phyloP scores from a whole-genome alignment of 2,888 invertebrate species.

The Amaurobius ferox region DNA sequence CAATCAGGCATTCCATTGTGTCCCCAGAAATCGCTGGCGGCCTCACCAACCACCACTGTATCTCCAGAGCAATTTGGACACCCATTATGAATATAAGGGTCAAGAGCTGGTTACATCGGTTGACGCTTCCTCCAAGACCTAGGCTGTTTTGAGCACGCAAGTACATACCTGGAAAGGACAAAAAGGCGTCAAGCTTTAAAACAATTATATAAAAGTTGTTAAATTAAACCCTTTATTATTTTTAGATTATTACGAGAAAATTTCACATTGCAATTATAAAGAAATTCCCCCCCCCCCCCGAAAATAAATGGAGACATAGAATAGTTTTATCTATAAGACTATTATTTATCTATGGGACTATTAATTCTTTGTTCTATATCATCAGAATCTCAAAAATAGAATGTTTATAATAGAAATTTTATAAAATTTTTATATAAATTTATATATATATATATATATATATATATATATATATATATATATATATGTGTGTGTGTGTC shows the following conservation, averaged over 20 bases:
- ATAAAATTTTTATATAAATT: neutral
- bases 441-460: neutral
- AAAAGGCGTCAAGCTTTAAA: too few species aligned
- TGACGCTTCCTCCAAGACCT: conserved; percentile 77
- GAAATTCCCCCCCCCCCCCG: too few species aligned
- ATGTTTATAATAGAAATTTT: too few species aligned
- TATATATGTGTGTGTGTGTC: neutral
- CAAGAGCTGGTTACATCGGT: conserved; percentile 73
- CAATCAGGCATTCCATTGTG: conserved; percentile 31
- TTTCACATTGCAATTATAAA: too few species aligned
- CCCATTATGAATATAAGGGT: conserved; percentile 73
- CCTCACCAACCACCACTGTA: conserved; percentile 71
- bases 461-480: conserved; percentile 1
- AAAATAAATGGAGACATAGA: too few species aligned
- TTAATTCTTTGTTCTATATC: too few species aligned
- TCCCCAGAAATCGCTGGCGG: conserved; percentile 22
- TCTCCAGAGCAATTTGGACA: conserved; percentile 73
- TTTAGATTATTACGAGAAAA: too few species aligned
- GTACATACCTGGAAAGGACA: conserved; percentile 75
- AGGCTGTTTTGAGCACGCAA: conserved; percentile 77
- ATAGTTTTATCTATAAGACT: too few species aligned
- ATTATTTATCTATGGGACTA: too few species aligned
- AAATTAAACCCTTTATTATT: too few species aligned
- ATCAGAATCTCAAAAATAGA: too few species aligned
- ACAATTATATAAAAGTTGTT: too few species aligned